Evolutionary conservation across 1,140 invertebrate species (phyloP).

Genomic region (Calosoma granatense): DNA sequence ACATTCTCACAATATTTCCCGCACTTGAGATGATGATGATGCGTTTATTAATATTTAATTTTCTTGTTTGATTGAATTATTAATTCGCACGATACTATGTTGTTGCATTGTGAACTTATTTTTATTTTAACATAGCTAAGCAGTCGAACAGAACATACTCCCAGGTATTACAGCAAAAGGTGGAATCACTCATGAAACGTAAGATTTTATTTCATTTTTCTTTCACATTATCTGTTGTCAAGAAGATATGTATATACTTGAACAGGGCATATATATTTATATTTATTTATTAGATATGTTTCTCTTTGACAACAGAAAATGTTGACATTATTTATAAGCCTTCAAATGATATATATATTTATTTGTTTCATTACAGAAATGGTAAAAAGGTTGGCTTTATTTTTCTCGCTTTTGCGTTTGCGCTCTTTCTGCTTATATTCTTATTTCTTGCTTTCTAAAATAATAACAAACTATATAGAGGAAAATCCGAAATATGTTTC

Average conservation of each 20-base stretch:
- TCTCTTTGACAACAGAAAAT: too few relatives aligned
- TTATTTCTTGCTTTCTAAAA: conserved; percentile 13
- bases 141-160: conserved; percentile 40
- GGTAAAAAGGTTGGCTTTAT: conserved; percentile 15
- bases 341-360: too few relatives aligned
- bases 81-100: conserved; percentile 8
- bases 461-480: conserved; percentile 10
- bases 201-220: conserved; percentile 21
- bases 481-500: conserved; percentile 1
- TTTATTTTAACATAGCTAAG: conserved; percentile 32
- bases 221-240: background rate
- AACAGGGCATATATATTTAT: conserved; percentile 15
- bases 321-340: too few relatives aligned
- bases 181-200: conserved; percentile 43
- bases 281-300: conserved; percentile 15
- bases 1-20: too few relatives aligned
- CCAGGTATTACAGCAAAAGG: conserved; percentile 42
- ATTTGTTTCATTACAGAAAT: conserved; percentile 5
- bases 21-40: too few relatives aligned
- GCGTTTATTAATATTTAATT: too few relatives aligned
- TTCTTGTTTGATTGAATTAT: too few relatives aligned
- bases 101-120: conserved; percentile 9
- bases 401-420: conserved; percentile 19
- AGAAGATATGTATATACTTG: too few relatives aligned
- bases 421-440: conserved; percentile 11